These are phyloP conservation scores for Papilio dardanus DNA, from an alignment of 1,140 invertebrate genomes.

Conservation along the genomic window DNA sequence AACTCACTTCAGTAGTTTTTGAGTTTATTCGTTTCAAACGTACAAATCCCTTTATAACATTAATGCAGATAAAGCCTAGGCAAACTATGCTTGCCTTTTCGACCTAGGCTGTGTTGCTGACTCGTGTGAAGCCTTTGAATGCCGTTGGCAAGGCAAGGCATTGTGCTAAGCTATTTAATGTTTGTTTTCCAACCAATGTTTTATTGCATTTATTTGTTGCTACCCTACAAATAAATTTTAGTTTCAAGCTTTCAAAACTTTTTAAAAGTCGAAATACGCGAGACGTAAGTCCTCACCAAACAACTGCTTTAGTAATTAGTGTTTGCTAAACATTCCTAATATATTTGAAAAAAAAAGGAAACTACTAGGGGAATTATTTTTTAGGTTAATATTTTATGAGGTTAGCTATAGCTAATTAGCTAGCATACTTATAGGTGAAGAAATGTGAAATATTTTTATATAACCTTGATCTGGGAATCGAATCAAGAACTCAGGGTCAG, in stretches of 20 bases:
- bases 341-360: background rate
- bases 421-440: too few relatives aligned
- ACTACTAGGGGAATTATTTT: too few relatives aligned
- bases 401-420: too few relatives aligned
- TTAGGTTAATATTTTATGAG: background rate
- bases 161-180: background rate
- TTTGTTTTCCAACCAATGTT: constrained; percentile 5
- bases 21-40: background rate
- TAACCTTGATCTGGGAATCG: background rate
- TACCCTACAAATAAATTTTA: background rate
- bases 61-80: background rate
- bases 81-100: background rate
- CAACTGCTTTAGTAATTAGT: background rate
- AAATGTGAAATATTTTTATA: background rate
- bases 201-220: background rate
- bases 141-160: background rate
- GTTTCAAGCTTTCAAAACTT: background rate
- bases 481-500: background rate
- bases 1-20: background rate
- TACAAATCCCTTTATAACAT: constrained; percentile 3
- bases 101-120: background rate
- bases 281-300: background rate
- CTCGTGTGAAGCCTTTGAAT: constrained; percentile 14
- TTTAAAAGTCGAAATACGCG: too few relatives aligned
- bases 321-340: background rate